Percentiles rank a stretch among this genome's conserved stretches.
Conservation (phyloP, 2,113 vertebrate species). For the Puma concolor region DNA sequence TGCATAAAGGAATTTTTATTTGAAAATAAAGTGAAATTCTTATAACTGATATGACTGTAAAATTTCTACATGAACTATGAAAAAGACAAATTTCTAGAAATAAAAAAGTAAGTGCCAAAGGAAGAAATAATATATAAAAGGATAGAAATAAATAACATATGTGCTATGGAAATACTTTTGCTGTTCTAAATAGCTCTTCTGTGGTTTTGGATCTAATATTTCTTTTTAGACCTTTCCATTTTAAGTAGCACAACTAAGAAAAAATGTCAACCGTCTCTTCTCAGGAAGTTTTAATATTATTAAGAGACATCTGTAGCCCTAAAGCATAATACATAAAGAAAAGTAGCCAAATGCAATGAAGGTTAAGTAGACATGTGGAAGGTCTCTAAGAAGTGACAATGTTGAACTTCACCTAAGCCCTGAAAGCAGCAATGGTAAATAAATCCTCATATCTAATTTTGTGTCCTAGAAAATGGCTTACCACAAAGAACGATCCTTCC, state of each 20-base stretch:
- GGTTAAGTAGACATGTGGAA: not conserved
- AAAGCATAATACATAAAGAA: not conserved
- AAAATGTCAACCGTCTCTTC: not conserved
- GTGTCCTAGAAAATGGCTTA: not conserved
- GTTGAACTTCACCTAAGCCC: not conserved
- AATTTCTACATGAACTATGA: not conserved
- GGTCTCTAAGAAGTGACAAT: not conserved
- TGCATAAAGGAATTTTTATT: not conserved
- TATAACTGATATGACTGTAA: slow-evolving; percentile 35
- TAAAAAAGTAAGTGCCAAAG: not conserved
- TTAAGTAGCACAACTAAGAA: not conserved
- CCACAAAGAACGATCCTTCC: not conserved
- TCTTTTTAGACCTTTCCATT: not conserved
- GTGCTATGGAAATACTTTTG: not conserved
- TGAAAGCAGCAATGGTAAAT: not conserved
- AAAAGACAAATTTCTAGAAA: slow-evolving; percentile 11
- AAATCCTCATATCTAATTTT: not conserved
- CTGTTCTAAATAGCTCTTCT: not conserved
- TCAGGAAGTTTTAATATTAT: not conserved
- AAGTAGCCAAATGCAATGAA: not conserved
- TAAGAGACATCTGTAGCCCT: not conserved
- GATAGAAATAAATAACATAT: slow-evolving; percentile 24
- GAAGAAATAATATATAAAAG: not conserved
- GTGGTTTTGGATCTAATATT: not conserved
- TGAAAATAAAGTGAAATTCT: slow-evolving; percentile 5